Conservation (phyloP, 2,113 vertebrate species). For the Corvus cornix region DNA sequence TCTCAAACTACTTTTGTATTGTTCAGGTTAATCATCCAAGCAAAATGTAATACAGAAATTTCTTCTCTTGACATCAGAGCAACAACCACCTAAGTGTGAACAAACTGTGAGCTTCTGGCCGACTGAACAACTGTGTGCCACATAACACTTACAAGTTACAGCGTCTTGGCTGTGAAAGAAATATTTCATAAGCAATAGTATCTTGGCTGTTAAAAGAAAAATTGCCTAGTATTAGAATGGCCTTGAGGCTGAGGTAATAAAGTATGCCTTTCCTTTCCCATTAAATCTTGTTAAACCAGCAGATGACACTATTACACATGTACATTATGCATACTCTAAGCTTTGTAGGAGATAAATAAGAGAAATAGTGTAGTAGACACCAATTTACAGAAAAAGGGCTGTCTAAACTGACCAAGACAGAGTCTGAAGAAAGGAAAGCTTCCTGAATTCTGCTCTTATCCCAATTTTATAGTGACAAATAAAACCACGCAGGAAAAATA, state of each 20-base stretch:
- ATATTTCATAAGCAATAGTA: neutral
- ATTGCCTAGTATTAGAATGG: neutral
- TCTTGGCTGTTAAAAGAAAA: neutral
- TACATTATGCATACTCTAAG: neutral
- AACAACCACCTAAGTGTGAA: neutral
- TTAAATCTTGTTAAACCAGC: neutral
- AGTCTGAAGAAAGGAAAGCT: neutral
- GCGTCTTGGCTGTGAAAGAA: neutral
- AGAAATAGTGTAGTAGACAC: neutral
- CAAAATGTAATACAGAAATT: neutral
- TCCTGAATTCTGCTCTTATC: neutral
- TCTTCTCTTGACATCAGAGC: neutral
- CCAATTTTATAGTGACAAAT: neutral
- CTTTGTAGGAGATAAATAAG: neutral
- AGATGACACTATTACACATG: neutral
- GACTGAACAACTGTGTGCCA: neutral
- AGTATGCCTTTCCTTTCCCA: neutral
- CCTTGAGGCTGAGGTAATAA: neutral
- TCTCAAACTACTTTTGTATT: neutral
- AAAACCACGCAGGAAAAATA: neutral
- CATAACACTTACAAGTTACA: neutral
- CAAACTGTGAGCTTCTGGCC: neutral
- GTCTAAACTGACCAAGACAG: neutral
- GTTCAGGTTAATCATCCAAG: neutral
- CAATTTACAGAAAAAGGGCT: neutral